Percentiles rank a stretch among this genome's conserved stretches.
phyloP scores from a whole-genome alignment of 1,140 invertebrate genomes.

The Diprion similis region DNA sequence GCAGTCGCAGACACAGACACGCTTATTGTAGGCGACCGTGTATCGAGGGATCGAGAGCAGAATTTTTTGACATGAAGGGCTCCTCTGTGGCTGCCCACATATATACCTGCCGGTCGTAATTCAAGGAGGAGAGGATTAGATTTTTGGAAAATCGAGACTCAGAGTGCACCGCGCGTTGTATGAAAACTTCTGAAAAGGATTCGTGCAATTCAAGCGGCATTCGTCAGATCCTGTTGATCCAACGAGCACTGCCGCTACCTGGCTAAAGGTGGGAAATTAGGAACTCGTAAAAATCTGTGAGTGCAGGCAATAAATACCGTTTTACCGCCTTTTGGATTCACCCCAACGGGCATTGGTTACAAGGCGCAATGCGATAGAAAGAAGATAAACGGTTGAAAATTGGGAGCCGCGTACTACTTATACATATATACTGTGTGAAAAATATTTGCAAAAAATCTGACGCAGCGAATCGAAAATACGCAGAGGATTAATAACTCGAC shows the following conservation, averaged over 20 bases:
- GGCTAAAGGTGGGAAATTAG: slow-evolving; percentile 45
- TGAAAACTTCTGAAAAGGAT: slow-evolving; percentile 42
- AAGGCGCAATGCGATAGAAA: too few species aligned
- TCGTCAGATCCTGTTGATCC: slow-evolving; percentile 34
- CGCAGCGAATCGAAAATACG: too few species aligned
- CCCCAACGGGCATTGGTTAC: too few species aligned
- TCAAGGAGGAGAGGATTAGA: too few species aligned
- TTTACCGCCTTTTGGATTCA: slow-evolving; percentile 45
- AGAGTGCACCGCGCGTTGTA: slow-evolving; percentile 27
- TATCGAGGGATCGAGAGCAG: neutral
- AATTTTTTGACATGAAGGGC: neutral
- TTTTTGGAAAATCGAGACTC: neutral
- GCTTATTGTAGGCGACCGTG: neutral
- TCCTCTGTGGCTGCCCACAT: neutral
- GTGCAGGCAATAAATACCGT: slow-evolving; percentile 54
- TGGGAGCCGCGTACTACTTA: too few species aligned
- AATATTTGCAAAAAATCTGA: too few species aligned
- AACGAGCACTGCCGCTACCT: slow-evolving; percentile 10
- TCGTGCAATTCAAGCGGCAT: slow-evolving; percentile 38
- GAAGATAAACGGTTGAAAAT: too few species aligned
- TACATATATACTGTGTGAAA: too few species aligned
- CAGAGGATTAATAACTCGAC: too few species aligned
- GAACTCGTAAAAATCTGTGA: slow-evolving; percentile 53
- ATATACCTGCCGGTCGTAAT: neutral
- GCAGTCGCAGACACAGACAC: neutral